Base-by-base conservation (phyloP, 2,797 vertebrate genomes). In the Phoeniculus purpureus region DNA sequence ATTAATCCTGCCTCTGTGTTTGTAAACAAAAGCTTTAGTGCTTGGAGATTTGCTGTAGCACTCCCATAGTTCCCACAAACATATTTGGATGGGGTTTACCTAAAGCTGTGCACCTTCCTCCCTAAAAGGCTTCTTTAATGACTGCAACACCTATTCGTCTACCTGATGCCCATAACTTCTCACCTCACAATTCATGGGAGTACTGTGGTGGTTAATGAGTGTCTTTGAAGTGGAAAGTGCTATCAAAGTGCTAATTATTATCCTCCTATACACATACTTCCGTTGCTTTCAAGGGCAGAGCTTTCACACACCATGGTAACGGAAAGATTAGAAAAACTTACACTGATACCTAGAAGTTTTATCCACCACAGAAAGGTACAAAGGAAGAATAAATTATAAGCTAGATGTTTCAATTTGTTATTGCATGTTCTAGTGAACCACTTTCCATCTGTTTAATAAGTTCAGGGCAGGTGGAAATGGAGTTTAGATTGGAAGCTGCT, bases 221-320 rank as follows among this genome's bases (percentile, higher is more conserved):
- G 43, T 59, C 85, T 93, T 78, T 89, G 79, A 87, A 90, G 72
- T 82, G 75, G 74, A 60, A 90, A 93, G 70, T 75, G 77, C 91
- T 92, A 58, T 60, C 68, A 74, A 75, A 74, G 79, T 77, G 84
- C 86, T 96, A 92, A 95, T 94, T 90, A 52, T 51, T 81, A 17
- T 68, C 65, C 1, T 0, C 27, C 3, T 37, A 50, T 32, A 48
- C 75, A 61, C 45, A 7, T 19, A 55, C 34, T 68, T 55, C 61
- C 74, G 32, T 75, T 86, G 75, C 81, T 85, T 91, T 85, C 68
- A 82, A 78, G 91, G 58, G 37, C 68, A 85, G 59, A 61, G 25
- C 51, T 52, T 51, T 89, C 74, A 73, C 52, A 27, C 25, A 20
- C 31, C 43, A 50, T 1, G 2, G 45, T 60, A 82, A 87, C 37